Base-by-base conservation (phyloP, 2,113 vertebrate genomes). In the Arizona elegans region DNA sequence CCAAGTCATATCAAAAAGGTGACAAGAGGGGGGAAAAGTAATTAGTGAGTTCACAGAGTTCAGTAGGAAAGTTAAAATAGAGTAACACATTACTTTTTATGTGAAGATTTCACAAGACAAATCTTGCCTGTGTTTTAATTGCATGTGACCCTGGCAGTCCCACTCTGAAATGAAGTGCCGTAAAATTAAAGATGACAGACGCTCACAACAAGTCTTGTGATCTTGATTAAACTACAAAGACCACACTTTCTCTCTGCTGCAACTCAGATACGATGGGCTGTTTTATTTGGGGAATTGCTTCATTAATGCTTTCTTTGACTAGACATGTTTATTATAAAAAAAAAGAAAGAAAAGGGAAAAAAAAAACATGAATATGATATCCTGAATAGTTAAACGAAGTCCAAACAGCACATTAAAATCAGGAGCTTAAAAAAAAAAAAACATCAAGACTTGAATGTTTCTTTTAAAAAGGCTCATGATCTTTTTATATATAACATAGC, bases 271-370 rank as follows among this genome's bases (percentile, higher is more conserved):
- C 97, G 97, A 98, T 98, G 98, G 98, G 97, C 98, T 98, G 98
- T 98, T 98, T 98, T 98, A 98, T 98, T 98, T 98, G 97, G 98
- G 98, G 98, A 98, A 98, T 98, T 98, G 98, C 98, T 98, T 98
- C 98, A 98, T 98, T 99, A 98, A 99, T 98, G 97, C 98, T 97
- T 98, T 98, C 98, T 99, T 98, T 99, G 98, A 98, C 98, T 98
- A 98, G 97, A 98, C 97, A 98, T 99, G 99, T 99, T 99, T 98
- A 98, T 99, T 98, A 98, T 97, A 97, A 24, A 86, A 95, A 98
- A 98, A 90, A 96, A 98, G 98, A 98, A 98, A 97, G 95, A 97
- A 10, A 8, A 17, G 17, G 5, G 1, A 0, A 97, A 98, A 97
- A 97, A 43, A 96, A 97, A 70, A 70, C 29, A 95, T 94, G 97